Evolutionary conservation across 2,797 vertebrate genomes (phyloP).

Genomic region (Ceyx erithaca): DNA sequence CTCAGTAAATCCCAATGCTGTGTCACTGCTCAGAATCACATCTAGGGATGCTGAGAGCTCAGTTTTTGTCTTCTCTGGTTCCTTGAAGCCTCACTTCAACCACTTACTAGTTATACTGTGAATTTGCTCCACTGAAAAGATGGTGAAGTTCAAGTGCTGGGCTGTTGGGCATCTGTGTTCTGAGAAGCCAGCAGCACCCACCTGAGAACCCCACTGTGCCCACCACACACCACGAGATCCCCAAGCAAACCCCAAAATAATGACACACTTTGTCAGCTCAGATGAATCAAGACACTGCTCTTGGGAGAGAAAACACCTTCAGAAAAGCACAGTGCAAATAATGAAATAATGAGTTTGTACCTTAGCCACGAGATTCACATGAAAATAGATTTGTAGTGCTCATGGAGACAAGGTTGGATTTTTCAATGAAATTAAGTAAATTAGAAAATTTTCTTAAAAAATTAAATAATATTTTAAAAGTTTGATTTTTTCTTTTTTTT

Average conservation of each 20-base stretch:
- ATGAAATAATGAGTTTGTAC: neutral
- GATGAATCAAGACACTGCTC: neutral
- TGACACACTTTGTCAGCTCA: neutral
- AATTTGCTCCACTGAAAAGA: neutral
- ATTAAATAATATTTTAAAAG: slow-evolving; percentile 2
- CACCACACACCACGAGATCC: neutral
- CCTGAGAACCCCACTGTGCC: neutral
- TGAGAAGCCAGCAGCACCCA: neutral
- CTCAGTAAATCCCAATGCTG: slow-evolving; percentile 1
- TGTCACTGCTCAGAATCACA: neutral
- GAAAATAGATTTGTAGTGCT: neutral
- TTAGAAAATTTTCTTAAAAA: neutral
- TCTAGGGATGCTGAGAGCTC: neutral
- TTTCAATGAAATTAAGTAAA: neutral
- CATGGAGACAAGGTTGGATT: neutral
- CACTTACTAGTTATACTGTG: neutral
- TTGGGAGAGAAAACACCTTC: neutral
- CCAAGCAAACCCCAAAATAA: neutral
- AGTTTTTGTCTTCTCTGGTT: neutral
- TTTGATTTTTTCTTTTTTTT: no score
- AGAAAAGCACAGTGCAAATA: neutral
- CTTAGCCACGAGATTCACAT: neutral
- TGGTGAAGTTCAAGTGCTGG: neutral
- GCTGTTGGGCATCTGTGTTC: slow-evolving; percentile 1
- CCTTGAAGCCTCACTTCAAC: neutral